Percentiles rank a stretch among this genome's conserved stretches.
Conservation (phyloP, 2,797 vertebrate genomes). For the Atherinosoma microstoma region DNA sequence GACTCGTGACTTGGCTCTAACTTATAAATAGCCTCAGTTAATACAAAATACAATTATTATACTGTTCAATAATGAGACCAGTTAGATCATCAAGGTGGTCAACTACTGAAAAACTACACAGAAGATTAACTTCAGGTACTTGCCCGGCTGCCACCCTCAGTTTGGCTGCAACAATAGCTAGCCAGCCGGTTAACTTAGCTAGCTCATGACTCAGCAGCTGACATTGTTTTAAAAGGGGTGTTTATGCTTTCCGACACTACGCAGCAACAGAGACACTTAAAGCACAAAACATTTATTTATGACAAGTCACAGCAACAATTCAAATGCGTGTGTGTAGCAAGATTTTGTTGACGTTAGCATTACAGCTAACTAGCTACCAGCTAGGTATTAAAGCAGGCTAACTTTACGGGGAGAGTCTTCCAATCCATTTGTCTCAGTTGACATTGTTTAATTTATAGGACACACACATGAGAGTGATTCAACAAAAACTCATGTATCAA, state of each 20-base stretch:
- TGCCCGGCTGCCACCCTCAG: conserved; percentile 35
- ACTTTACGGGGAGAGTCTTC: conserved; percentile 60
- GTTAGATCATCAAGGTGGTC: background rate
- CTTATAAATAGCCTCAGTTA: background rate
- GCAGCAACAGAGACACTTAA: background rate
- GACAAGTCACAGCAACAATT: conserved; percentile 1
- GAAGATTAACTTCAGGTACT: background rate
- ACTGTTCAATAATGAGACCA: background rate
- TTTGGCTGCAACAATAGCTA: conserved; percentile 67
- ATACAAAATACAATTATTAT: background rate
- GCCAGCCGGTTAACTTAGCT: conserved; percentile 71
- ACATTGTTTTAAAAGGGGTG: conserved; percentile 21
- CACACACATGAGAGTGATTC: conserved; percentile 16
- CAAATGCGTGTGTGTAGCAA: conserved; percentile 19
- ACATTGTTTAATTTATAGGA: conserved; percentile 35
- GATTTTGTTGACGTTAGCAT: conserved; percentile 71
- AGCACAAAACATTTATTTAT: conserved; percentile 32
- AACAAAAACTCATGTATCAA: conserved; percentile 20
- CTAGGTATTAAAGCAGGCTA: conserved; percentile 68
- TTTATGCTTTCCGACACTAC: background rate
- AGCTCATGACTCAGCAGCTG: conserved; percentile 87
- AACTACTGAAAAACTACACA: background rate
- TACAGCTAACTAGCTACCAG: conserved; percentile 48
- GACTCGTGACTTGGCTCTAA: conserved; percentile 13
- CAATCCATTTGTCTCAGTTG: conserved; percentile 40